Evolutionary conservation across 2,888 invertebrate genomes (phyloP), one percentile per base, ranked within the genome.

Genomic region (Holacanthella duospinosa): DNA sequence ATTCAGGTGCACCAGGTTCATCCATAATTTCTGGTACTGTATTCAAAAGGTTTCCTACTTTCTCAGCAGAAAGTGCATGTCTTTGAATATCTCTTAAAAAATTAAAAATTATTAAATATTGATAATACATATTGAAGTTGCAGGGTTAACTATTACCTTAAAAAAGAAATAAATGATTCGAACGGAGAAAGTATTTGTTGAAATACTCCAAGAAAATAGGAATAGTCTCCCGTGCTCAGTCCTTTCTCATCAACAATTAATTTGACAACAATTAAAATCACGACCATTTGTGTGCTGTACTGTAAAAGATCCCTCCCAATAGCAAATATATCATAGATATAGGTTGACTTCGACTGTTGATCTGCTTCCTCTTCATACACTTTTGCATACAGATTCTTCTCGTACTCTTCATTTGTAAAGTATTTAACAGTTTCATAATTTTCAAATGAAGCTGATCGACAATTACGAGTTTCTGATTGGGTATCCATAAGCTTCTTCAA

Each of bases 41-140:
- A 44, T 87, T 84, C 74, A 99, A 81, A 67, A 99, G 78, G 73
- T 96, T 95, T 77, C 97, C 93, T 96, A 99, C 96, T 77, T 97
- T 97, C 78, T 99, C 97, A 97, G 97, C 97, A 75, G 99, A 96
- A 24, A 97, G 9, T 12, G 36, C 36, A 16, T 36, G 6, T 16
- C 16, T 16, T 16, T 36, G 36, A 36, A 36, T 6, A 36, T 12
- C 6, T 6, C 36, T 36, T 12, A 16, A 36, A 36, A 16, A 36
- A 36, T 36, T 12, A 12, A 12, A 36, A 12, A 12, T 36, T 36
- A 36, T 36, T 16, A 36, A 16, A 36, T 12, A 36, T 36, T n/a
- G n/a, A n/a, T n/a, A n/a, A n/a, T n/a, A n/a, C 36, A 36, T 36
- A 36, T 36, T 36, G 36, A 36, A 36, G 36, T 36, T 6, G 16